Evolutionary conservation across 2,888 invertebrate species (phyloP), one percentile per base, ranked within the genome.

Genomic region (Limnephilus marmoratus): DNA sequence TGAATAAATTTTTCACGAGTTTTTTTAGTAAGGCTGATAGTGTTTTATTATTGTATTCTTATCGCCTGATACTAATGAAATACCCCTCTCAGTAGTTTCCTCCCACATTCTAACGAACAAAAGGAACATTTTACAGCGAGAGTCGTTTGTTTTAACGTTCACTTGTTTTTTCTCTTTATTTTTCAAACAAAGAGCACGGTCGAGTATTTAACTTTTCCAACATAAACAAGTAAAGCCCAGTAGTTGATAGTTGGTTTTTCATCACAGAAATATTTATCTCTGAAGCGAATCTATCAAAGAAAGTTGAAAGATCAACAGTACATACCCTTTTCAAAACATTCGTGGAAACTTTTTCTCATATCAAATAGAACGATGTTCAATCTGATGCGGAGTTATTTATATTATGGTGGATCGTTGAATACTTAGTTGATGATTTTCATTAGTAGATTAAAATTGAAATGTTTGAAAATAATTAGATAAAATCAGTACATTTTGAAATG

Each of bases 71-170:
- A 24, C 68, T 68, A 68, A n/a, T n/a, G 7, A 24, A 68, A 68
- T n/a, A 2, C 24, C 7, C 68, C 68, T 68, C 68, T 24, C 68
- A 24, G 68, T 68, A 68, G 68, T n/a, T 68, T n/a, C 53, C 68
- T 9, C 24, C 24, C 24, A 68, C 68, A 68, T 68, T 68, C 24
- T 24, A 68, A 68, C 68, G 68, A n/a, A 68, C 68, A 68, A 68
- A 68, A 68, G 68, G 68, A 68, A 68, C 5, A 68, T 24, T 68
- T 68, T 68, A 68, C 68, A 68, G 68, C 68, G 68, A 68, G 68
- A 68, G 68, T 68, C 68, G 68, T 68, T 68, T 68, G 68, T 68
- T 68, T 68, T 68, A 68, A 68, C 68, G 68, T 68, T 68, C 68
- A 68, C 24, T 68, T 68, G 68, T 68, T 68, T 68, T 68, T 68